A percentile compares a stretch with the other conserved stretches of the same genome.
Evolutionary conservation across 1,140 invertebrate genomes (phyloP).

Genomic region (Battus philenor): DNA sequence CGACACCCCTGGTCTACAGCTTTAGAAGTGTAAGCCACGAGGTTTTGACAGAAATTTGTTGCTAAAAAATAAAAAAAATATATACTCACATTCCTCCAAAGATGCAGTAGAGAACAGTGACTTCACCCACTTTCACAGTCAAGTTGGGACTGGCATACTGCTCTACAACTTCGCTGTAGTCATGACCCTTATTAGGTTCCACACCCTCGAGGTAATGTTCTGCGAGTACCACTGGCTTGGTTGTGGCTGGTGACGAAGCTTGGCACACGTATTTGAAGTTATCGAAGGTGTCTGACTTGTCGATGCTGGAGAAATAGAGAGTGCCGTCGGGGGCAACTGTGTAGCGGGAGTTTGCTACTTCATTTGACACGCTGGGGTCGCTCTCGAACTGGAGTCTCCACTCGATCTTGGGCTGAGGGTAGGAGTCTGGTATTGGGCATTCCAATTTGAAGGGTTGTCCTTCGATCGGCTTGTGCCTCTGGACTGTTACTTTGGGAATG

Average conservation of each 20-base stretch:
- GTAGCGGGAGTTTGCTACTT: conserved; percentile 27
- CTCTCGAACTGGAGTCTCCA: conserved; percentile 33
- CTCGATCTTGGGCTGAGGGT: conserved; percentile 46
- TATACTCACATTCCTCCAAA: conserved; percentile 62
- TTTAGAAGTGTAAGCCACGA: too few relatives aligned
- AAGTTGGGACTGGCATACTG: conserved; percentile 45
- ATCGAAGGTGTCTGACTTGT: conserved; percentile 32
- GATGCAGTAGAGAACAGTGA: conserved; percentile 49
- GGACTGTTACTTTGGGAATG: conserved; percentile 15
- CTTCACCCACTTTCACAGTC: conserved; percentile 36
- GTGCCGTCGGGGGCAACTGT: conserved; percentile 39
- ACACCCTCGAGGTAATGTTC: conserved; percentile 42
- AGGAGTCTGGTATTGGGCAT: conserved; percentile 35
- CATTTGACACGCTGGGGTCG: conserved; percentile 24
- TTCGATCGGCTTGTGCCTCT: conserved; percentile 37
- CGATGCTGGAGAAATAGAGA: conserved; percentile 45
- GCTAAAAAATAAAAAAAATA: too few relatives aligned
- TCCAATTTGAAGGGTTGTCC: conserved; percentile 43
- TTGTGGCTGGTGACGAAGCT: conserved; percentile 33
- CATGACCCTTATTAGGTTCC: conserved; percentile 17
- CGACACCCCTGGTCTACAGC: too few relatives aligned
- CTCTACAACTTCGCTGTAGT: conserved; percentile 29
- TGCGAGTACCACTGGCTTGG: conserved; percentile 33
- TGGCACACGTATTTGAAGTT: conserved; percentile 50
- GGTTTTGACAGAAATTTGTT: too few relatives aligned